Conservation (phyloP, 2,113 vertebrate genomes). For the Poecile atricapillus region DNA sequence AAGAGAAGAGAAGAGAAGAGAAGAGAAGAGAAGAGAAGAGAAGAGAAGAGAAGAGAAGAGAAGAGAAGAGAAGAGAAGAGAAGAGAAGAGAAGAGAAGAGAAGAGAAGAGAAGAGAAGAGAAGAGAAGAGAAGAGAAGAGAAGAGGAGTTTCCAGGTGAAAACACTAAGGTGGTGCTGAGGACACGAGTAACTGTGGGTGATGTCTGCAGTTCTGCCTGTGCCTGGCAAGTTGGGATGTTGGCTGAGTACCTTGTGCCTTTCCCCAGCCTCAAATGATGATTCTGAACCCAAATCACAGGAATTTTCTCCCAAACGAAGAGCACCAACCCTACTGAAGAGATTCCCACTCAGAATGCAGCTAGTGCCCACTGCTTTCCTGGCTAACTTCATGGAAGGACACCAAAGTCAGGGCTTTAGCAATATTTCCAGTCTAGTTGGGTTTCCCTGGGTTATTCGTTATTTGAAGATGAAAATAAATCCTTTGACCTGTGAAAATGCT, state of each 20-base stretch:
- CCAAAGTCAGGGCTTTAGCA: not conserved
- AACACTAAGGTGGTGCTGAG: not conserved
- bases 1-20: no score
- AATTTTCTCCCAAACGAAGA: not conserved
- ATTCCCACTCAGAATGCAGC: not conserved
- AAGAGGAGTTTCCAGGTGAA: not conserved
- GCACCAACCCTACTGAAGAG: not conserved
- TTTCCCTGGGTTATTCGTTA: not conserved
- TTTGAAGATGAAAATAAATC: not conserved
- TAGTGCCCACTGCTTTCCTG: not conserved
- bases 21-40: no score
- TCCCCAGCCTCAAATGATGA: not conserved
- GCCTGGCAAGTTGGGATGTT: not conserved
- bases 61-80: no score
- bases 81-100: no score
- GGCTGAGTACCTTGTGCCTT: not conserved
- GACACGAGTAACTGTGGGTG: rapidly evolving
- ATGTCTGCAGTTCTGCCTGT: not conserved
- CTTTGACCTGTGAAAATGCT: not conserved
- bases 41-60: no score
- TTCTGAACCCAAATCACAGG: not conserved
- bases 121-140: no score
- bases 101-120: no score
- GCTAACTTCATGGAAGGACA: not conserved
- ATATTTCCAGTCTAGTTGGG: not conserved